Percentiles rank a stretch among this genome's conserved stretches.
These are phyloP conservation scores for Vannuccia rotundouncinata DNA, from an alignment of 2,888 invertebrate species.

Conservation along the genomic window DNA sequence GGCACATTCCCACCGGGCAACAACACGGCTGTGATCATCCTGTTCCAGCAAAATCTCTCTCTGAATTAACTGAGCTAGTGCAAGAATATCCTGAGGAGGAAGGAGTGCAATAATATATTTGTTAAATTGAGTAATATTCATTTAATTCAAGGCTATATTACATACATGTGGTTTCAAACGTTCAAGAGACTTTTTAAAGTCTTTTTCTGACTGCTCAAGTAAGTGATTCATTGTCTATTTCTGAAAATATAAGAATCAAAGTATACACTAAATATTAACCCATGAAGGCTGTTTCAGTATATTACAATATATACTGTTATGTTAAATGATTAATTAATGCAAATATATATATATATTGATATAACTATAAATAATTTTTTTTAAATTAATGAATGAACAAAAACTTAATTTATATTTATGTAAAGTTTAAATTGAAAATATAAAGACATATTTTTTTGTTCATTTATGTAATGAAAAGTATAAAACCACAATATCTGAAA, in stretches of 20 bases:
- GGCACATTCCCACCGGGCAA: neutral
- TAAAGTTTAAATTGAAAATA: no score
- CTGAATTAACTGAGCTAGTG: neutral
- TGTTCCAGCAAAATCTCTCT: neutral
- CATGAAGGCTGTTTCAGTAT: no score
- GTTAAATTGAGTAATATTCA: neutral
- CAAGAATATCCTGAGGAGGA: neutral
- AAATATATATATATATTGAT: no score
- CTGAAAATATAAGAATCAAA: neutral
- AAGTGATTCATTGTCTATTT: neutral
- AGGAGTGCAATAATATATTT: neutral
- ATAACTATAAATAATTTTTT: no score
- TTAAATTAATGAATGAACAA: no score
- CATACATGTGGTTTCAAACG: constrained; percentile 6
- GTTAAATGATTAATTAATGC: no score
- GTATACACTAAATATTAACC: no score
- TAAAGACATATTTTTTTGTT: no score
- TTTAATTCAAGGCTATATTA: neutral
- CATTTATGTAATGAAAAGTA: no score
- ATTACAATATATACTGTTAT: no score
- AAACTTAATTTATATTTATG: no score
- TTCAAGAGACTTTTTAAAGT: neutral
- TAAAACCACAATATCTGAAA: no score
- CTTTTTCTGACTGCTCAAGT: neutral
- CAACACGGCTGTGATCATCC: neutral